Percentiles rank a stretch among this genome's conserved stretches.
These are phyloP conservation scores for Therioaphis trifolii DNA, from an alignment of 2,888 invertebrate genomes.

Conservation along the genomic window DNA sequence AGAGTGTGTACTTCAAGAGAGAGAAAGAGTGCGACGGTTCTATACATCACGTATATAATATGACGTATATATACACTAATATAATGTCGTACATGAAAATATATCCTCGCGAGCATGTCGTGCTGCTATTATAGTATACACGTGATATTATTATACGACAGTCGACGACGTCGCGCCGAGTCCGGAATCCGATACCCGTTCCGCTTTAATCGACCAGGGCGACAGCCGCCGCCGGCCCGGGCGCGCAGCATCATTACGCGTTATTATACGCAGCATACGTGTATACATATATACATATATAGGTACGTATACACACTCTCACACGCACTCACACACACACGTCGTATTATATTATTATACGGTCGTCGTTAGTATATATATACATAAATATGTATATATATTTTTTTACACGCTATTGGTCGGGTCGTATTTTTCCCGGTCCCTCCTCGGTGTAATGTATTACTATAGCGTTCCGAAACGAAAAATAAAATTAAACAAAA, in stretches of 20 bases:
- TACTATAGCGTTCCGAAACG: neutral
- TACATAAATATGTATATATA: too few relatives aligned
- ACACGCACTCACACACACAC: neutral
- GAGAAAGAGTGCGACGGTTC: too few relatives aligned
- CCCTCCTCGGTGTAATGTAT: neutral
- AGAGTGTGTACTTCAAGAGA: too few relatives aligned
- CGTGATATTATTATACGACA: too few relatives aligned
- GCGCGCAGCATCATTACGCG: neutral
- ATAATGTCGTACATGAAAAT: too few relatives aligned
- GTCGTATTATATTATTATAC: neutral
- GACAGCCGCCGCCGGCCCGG: neutral
- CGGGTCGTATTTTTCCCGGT: neutral
- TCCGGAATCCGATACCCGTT: neutral
- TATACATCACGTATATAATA: too few relatives aligned
- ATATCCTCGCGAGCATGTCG: too few relatives aligned
- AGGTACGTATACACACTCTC: neutral
- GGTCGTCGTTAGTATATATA: too few relatives aligned
- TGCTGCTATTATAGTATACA: too few relatives aligned
- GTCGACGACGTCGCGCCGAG: too few relatives aligned
- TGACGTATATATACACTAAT: too few relatives aligned
- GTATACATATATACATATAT: too few relatives aligned
- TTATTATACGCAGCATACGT: neutral
- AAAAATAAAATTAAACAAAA: neutral
- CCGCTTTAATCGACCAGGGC: constrained; percentile 3
- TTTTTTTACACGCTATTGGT: neutral